phyloP scores from a whole-genome alignment of 2,113 vertebrate genomes.

The Crotalus horridus region DNA sequence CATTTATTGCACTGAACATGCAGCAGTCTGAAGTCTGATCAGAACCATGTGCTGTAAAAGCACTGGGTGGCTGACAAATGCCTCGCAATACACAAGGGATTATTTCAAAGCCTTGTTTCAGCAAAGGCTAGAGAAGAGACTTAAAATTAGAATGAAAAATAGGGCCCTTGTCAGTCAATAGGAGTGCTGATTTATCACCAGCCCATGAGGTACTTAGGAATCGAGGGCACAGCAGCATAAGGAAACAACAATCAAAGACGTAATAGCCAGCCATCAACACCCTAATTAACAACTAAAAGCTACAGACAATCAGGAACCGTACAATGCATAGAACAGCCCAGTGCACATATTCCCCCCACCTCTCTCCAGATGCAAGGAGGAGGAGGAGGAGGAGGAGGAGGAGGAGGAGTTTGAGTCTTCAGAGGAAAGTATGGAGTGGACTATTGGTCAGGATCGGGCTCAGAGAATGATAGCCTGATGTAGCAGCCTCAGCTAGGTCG shows the following conservation, averaged over 20 bases:
- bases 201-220: not conserved
- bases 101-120: not conserved
- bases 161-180: not conserved
- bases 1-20: not conserved
- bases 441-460: too few relatives aligned
- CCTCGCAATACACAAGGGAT: not conserved
- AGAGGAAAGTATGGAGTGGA: too few relatives aligned
- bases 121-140: not conserved
- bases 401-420: not conserved
- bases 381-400: not conserved
- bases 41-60: not conserved
- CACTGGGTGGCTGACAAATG: not conserved
- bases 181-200: not conserved
- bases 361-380: not conserved
- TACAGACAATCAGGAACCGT: not conserved
- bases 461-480: too few relatives aligned
- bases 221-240: not conserved
- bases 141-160: not conserved
- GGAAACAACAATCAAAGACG: not conserved
- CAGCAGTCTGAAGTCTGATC: not conserved
- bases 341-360: not conserved
- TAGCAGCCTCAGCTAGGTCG: too few relatives aligned
- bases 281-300: not conserved
- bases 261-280: not conserved
- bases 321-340: not conserved